Conservation (phyloP, 1,140 invertebrate genomes). For the Cyclina sinensis region DNA sequence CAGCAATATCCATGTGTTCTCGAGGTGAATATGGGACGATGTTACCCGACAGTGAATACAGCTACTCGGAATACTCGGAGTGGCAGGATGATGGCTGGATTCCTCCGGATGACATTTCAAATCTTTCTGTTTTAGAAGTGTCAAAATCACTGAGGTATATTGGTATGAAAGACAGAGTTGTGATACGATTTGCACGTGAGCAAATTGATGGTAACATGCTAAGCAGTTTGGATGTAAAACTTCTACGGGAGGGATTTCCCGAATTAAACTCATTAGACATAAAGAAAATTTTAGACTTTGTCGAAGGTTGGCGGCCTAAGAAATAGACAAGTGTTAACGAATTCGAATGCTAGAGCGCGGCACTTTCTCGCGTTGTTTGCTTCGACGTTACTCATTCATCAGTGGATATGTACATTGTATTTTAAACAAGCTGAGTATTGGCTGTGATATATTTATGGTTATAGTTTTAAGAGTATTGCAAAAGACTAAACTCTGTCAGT, state of each 20-base stretch:
- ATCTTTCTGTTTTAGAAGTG: conserved; percentile 81
- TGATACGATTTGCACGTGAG: conserved; percentile 82
- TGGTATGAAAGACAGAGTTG: conserved; percentile 84
- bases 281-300: conserved; percentile 85
- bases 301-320: conserved; percentile 84
- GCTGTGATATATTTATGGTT: too few species aligned
- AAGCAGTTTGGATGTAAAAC: conserved; percentile 80
- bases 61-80: conserved; percentile 77
- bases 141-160: conserved; percentile 83
- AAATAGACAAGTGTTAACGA: conserved; percentile 81
- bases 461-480: too few species aligned
- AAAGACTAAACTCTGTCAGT: too few species aligned
- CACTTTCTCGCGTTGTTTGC: too few species aligned
- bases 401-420: too few species aligned
- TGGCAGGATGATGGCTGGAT: conserved; percentile 78
- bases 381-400: too few species aligned
- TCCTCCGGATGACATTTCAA: conserved; percentile 79
- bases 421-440: too few species aligned
- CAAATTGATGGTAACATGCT: conserved; percentile 84
- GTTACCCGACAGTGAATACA: conserved; percentile 83
- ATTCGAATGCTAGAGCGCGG: too few species aligned
- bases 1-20: conserved; percentile 81
- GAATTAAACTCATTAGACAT: conserved; percentile 84
- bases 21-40: conserved; percentile 79
- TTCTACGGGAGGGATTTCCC: conserved; percentile 84